Evolutionary conservation across 1,140 invertebrate genomes (phyloP).

Genomic region (Luehdorfia chinensis): DNA sequence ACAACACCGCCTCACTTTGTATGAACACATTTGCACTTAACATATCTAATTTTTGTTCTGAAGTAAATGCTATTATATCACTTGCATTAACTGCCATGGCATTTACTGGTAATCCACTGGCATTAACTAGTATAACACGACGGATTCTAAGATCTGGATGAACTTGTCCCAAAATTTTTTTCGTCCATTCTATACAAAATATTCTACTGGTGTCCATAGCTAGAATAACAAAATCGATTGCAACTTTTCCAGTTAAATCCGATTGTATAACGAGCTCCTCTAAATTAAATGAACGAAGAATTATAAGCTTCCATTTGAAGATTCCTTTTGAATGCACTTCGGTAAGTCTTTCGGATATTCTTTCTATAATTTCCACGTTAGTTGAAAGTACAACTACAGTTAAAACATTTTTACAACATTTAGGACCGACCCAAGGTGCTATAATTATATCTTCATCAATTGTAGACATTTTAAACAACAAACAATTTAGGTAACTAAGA

Average conservation of each 20-base stretch:
- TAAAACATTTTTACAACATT: constrained; percentile 46
- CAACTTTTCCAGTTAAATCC: constrained; percentile 50
- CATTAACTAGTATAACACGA: constrained; percentile 56
- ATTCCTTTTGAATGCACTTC: constrained; percentile 51
- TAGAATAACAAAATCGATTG: constrained; percentile 59
- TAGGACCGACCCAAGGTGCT: constrained; percentile 56
- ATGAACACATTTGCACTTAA: constrained; percentile 56
- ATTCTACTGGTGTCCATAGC: constrained; percentile 60
- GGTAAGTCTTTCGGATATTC: constrained; percentile 46
- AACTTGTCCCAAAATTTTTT: constrained; percentile 44
- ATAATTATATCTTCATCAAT: constrained; percentile 42
- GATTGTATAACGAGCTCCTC: constrained; percentile 52
- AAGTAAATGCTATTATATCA: constrained; percentile 54
- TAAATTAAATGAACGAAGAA: constrained; percentile 46
- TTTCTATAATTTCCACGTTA: constrained; percentile 52
- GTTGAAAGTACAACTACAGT: constrained; percentile 50
- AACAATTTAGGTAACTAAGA: no score
- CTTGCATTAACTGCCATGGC: constrained; percentile 52
- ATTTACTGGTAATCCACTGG: constrained; percentile 48
- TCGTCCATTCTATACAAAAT: constrained; percentile 61
- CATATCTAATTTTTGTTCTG: constrained; percentile 54
- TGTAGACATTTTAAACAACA: constrained; percentile 46
- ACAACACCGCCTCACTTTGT: constrained; percentile 36
- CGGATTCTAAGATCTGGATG: constrained; percentile 57
- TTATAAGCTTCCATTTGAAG: constrained; percentile 52